These are phyloP conservation scores for Theonella swinhoei DNA, from an alignment of 37 sponge, comb jelly and placozoan genomes.

Conservation along the genomic window DNA sequence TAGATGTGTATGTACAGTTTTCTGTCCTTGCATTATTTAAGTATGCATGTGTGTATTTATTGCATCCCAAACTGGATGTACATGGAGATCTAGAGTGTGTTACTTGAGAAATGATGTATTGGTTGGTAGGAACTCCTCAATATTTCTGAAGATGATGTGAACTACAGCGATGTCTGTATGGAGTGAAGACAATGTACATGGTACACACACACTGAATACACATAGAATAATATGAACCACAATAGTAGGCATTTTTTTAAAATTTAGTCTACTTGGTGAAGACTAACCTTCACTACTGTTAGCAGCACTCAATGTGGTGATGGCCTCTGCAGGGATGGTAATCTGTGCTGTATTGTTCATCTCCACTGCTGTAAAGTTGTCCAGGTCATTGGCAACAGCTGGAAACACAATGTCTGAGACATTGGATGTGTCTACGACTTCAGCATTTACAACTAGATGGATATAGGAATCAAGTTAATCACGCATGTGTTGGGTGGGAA, in stretches of 20 bases:
- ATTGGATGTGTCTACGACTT: background rate
- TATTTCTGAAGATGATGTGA: constrained; percentile 29
- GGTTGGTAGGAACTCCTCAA: constrained; percentile 47
- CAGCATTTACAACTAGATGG: background rate
- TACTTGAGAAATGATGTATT: background rate
- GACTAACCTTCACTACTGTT: background rate
- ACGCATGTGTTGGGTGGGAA: no score
- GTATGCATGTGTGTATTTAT: background rate
- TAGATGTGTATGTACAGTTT: no score
- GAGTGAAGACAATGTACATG: background rate
- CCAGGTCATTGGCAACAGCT: background rate
- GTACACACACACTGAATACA: background rate
- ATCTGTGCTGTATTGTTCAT: constrained; percentile 34
- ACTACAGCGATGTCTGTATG: background rate
- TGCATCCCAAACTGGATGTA: no score
- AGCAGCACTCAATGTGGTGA: background rate
- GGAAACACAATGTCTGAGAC: background rate
- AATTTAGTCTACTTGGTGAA: no score
- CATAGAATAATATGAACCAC: no score
- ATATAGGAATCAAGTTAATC: background rate
- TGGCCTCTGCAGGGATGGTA: constrained; percentile 14
- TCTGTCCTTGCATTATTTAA: no score
- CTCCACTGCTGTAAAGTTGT: background rate
- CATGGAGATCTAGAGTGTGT: background rate
- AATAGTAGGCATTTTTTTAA: no score